phyloP scores from a whole-genome alignment of 2,888 invertebrate genomes.

The Aquatica leii region DNA sequence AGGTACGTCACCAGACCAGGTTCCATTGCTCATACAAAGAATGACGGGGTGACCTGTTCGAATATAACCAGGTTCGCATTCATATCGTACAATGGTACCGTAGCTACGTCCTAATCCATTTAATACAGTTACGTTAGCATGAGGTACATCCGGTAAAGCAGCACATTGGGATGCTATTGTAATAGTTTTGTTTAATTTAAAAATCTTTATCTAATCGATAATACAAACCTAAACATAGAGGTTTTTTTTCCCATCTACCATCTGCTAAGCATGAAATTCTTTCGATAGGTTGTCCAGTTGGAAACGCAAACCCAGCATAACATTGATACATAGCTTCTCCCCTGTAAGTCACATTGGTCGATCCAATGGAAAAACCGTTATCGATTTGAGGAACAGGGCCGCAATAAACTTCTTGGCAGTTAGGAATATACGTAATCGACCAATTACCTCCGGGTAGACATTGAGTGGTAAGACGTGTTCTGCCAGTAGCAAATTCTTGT shows the following conservation, averaged over 20 bases:
- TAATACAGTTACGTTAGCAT: constrained; percentile 85
- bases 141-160: constrained; percentile 84
- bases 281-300: constrained; percentile 86
- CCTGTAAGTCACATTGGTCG: constrained; percentile 93
- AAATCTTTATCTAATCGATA: not conserved
- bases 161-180: constrained; percentile 92
- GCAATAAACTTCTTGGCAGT: constrained; percentile 96
- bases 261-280: constrained; percentile 89
- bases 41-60: constrained; percentile 89
- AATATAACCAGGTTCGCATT: constrained; percentile 91
- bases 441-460: constrained; percentile 91
- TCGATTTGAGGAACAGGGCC: constrained; percentile 98
- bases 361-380: constrained; percentile 95
- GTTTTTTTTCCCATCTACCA: constrained; percentile 92
- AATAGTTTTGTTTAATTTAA: not conserved
- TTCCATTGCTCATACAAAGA: constrained; percentile 94
- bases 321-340: constrained; percentile 96
- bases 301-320: constrained; percentile 94
- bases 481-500: constrained; percentile 93
- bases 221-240: constrained; percentile 80
- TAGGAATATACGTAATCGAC: constrained; percentile 91
- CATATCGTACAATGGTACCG: constrained; percentile 91
- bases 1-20: constrained; percentile 93
- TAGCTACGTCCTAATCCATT: constrained; percentile 93
- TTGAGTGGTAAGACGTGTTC: constrained; percentile 81